phyloP scores from a whole-genome alignment of 2,797 vertebrate species.

The Fratercula arctica region DNA sequence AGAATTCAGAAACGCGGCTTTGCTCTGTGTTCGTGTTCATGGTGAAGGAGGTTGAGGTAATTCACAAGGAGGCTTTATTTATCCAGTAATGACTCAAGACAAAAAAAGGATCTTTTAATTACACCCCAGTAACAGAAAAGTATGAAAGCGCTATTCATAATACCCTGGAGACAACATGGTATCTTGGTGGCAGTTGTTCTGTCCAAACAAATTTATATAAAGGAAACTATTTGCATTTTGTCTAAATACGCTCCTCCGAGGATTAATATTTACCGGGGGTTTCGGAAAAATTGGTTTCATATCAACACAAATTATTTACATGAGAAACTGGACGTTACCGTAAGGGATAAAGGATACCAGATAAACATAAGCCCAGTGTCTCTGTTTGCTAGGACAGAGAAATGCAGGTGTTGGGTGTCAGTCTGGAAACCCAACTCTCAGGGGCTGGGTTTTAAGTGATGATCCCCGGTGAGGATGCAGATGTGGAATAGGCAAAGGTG shows the following conservation, averaged over 20 bases:
- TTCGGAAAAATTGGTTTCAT: not conserved
- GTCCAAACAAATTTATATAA: not conserved
- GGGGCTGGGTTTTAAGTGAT: not conserved
- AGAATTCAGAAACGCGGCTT: not conserved
- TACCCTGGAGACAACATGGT: not conserved
- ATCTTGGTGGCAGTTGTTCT: not conserved
- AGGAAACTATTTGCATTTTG: not conserved
- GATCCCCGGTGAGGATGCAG: not conserved
- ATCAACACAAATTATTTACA: not conserved
- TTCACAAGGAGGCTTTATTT: slow-evolving; percentile 16
- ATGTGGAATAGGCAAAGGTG: not conserved
- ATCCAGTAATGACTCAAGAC: not conserved
- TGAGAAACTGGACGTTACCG: not conserved
- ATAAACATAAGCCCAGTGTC: not conserved
- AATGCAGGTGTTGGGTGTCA: not conserved
- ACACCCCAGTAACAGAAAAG: not conserved
- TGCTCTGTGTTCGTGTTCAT: not conserved
- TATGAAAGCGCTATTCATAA: slow-evolving; percentile 20
- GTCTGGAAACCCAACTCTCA: not conserved
- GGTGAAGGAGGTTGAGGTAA: slow-evolving; percentile 1
- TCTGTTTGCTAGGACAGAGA: not conserved
- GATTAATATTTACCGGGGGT: not conserved
- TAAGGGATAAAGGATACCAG: not conserved
- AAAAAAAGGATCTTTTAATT: slow-evolving; percentile 9
- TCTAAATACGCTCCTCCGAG: not conserved